A percentile compares a stretch with the other conserved stretches of the same genome.
Evolutionary conservation across 2,113 vertebrate species (phyloP).

Genomic region (Vidua chalybeata): DNA sequence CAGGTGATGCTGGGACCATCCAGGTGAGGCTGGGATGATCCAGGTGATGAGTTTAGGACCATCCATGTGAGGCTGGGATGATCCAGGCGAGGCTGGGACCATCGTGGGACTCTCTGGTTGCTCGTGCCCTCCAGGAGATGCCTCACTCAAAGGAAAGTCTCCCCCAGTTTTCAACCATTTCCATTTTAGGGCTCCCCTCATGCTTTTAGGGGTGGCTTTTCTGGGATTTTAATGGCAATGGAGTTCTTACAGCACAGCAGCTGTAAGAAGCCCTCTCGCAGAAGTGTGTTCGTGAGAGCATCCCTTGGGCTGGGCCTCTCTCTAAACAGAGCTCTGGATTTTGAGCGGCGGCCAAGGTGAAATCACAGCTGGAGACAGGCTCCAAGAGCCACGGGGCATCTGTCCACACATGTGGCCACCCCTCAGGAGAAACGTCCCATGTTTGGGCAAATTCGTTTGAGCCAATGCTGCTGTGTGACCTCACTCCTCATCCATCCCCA

Average conservation of each 20-base stretch:
- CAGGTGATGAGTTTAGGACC: background rate
- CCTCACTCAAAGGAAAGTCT: background rate
- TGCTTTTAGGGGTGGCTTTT: background rate
- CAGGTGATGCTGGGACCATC: background rate
- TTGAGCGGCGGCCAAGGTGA: background rate
- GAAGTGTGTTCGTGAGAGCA: background rate
- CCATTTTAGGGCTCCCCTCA: background rate
- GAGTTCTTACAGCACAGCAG: background rate
- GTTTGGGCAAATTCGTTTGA: slow-evolving; percentile 43
- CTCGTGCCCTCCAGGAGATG: background rate
- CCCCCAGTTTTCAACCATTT: background rate
- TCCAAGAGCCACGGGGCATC: slow-evolving; percentile 19
- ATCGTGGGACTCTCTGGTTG: background rate
- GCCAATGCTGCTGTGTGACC: slow-evolving; percentile 26
- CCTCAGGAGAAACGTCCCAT: slow-evolving; percentile 16
- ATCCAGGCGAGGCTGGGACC: background rate
- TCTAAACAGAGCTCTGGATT: slow-evolving; percentile 42
- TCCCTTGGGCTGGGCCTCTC: slow-evolving; percentile 34
- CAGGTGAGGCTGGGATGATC: background rate
- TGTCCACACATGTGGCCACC: slow-evolving; percentile 21
- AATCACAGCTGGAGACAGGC: slow-evolving; percentile 16
- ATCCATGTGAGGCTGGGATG: fast-evolving
- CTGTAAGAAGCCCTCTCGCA: background rate
- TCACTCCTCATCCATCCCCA: slow-evolving; percentile 31
- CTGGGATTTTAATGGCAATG: background rate